Percentiles rank a stretch among this genome's conserved stretches.
phyloP scores from a whole-genome alignment of 2,888 invertebrate genomes.

The Silvanus unidentatus region DNA sequence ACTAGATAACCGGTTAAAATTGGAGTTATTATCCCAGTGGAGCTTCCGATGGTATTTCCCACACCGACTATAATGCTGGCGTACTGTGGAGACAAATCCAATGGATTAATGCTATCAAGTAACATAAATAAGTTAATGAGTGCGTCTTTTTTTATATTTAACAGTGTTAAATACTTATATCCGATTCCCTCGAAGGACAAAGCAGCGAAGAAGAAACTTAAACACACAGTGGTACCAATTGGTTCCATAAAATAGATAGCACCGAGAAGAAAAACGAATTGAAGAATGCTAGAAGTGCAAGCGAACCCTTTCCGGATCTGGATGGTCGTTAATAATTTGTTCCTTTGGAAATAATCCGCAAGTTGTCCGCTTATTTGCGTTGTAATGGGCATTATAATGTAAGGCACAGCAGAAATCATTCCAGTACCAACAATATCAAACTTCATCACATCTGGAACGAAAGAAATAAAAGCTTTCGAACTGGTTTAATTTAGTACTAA shows the following conservation, averaged over 20 bases:
- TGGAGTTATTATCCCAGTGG: conserved; percentile 90
- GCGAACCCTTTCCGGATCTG: conserved; percentile 65
- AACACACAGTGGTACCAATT: conserved; percentile 65
- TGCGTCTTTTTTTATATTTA: not conserved
- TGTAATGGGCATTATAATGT: conserved; percentile 79
- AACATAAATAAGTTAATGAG: not conserved
- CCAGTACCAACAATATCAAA: conserved; percentile 75
- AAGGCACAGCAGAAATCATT: conserved; percentile 79
- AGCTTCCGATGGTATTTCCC: conserved; percentile 83
- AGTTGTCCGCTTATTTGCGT: conserved; percentile 66
- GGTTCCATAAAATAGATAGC: conserved; percentile 70
- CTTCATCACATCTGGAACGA: conserved; percentile 58
- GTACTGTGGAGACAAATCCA: conserved; percentile 88
- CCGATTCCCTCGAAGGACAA: conserved; percentile 93
- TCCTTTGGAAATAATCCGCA: conserved; percentile 74
- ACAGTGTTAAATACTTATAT: conserved; percentile 58
- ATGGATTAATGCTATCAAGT: conserved; percentile 64
- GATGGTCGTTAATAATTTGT: conserved; percentile 63
- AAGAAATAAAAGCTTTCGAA: too few species aligned
- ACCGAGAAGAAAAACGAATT: conserved; percentile 80
- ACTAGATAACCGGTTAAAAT: conserved; percentile 43
- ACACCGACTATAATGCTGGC: conserved; percentile 89
- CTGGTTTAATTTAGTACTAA: conserved; percentile 14
- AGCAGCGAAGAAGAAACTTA: conserved; percentile 82
- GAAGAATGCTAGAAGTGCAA: conserved; percentile 65